phyloP scores from a whole-genome alignment of 2,888 invertebrate species.

The Cistogaster globosa region DNA sequence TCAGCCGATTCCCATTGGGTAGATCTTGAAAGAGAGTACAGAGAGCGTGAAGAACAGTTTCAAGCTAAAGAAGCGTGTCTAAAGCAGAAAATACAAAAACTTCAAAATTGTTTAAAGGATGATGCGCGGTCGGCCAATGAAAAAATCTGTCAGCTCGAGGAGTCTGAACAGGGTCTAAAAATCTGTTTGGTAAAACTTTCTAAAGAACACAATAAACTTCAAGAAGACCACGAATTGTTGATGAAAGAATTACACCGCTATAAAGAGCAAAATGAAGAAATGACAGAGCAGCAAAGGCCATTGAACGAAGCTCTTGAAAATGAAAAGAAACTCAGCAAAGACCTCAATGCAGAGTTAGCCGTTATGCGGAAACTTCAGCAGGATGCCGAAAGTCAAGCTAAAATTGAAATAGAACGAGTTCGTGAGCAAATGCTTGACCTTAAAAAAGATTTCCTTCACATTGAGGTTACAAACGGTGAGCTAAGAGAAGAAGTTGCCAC shows the following conservation, averaged over 20 bases:
- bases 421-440: slow-evolving; percentile 84
- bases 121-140: slow-evolving; percentile 84
- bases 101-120: slow-evolving; percentile 84
- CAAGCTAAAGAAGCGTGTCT: slow-evolving; percentile 83
- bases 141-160: slow-evolving; percentile 85
- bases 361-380: slow-evolving; percentile 83
- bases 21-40: slow-evolving; percentile 87
- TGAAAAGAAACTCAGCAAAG: slow-evolving; percentile 78
- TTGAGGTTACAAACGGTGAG: slow-evolving; percentile 88
- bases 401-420: slow-evolving; percentile 84
- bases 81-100: slow-evolving; percentile 85
- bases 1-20: slow-evolving; percentile 89
- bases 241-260: slow-evolving; percentile 83
- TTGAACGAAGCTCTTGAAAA: slow-evolving; percentile 78
- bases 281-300: slow-evolving; percentile 83
- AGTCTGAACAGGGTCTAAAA: slow-evolving; percentile 85
- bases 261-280: slow-evolving; percentile 84
- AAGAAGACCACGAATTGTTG: slow-evolving; percentile 83
- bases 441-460: slow-evolving; percentile 85
- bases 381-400: slow-evolving; percentile 83
- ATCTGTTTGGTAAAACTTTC: slow-evolving; percentile 85
- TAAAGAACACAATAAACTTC: slow-evolving; percentile 84
- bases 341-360: slow-evolving; percentile 84
- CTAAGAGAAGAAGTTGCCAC: slow-evolving; percentile 88
- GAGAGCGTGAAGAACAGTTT: slow-evolving; percentile 85